Base-by-base conservation (phyloP, 1,140 invertebrate genomes). In the Drosophila kanapiae region DNA sequence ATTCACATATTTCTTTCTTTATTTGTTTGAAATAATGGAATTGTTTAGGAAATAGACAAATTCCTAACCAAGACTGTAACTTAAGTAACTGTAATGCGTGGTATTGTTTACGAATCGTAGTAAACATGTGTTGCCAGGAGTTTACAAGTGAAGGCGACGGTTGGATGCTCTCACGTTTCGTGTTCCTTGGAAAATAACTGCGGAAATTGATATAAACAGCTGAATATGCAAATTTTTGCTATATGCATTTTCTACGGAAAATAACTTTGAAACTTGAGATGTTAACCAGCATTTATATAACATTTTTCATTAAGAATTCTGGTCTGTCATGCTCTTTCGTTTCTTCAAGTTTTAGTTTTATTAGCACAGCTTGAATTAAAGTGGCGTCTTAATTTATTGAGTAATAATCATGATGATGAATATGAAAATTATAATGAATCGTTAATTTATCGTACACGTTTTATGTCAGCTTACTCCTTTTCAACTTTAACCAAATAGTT, bases 101-200 rank as follows among this genome's bases (percentile, higher is more conserved):
- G 35, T 23, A 56, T 56, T 56, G 35, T 56, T 56, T 56, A 56
- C 33, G 23, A 56, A 38, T 56, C 35, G 23, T 14, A 23, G 10
- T 10, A 56, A 56, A 37, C 31, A 54, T 54, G 33, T 37, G 51
- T 1, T 11, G 18, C 8, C 3, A 0, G 13, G 1, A 23, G 11
- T 6, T 37, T 2, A 5, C 13, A 5, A 10, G 13, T 6, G 13
- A 38, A 10, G 51, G 11, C 5, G 35, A 56, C 35, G 37, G 13
- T 0, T 38, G 13, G 1, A n/a, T 56, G 35, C 35, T 56, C 53
- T 56, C 53, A 38, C 53, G 0, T 56, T 38, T 27, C 53, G 23
- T 5, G 6, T 56, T 38, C 13, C 6, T 4, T 1, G 5, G 10
- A 38, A 37, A 53, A 27, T n/a, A 1, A 0, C 4, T 14, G 13